Evolutionary conservation across 2,113 vertebrate genomes (phyloP).

Genomic region (Eudyptes chrysolophus): DNA sequence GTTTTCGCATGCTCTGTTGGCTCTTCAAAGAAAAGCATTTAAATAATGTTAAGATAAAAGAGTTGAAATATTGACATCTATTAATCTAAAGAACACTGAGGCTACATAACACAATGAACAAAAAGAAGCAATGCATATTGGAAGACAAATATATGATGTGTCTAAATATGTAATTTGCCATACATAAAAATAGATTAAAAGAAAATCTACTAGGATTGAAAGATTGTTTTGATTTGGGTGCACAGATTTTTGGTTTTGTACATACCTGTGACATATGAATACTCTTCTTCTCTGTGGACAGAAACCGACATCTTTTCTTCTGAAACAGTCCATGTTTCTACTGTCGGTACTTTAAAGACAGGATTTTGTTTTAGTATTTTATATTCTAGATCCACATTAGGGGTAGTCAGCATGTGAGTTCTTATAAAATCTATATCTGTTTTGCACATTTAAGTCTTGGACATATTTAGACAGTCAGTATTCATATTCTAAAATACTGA

Average conservation of each 20-base stretch:
- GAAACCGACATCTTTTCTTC: slow-evolving; percentile 83
- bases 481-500: slow-evolving; percentile 19
- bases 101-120: slow-evolving; percentile 36
- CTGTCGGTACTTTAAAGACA: slow-evolving; percentile 80
- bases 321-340: slow-evolving; percentile 79
- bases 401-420: slow-evolving; percentile 10
- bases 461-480: slow-evolving; percentile 59
- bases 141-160: slow-evolving; percentile 4
- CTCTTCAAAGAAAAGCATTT: slow-evolving; percentile 74
- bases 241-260: slow-evolving; percentile 27
- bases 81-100: slow-evolving; percentile 6
- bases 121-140: slow-evolving; percentile 27
- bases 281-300: slow-evolving; percentile 78
- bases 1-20: slow-evolving; percentile 71
- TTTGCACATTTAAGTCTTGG: not conserved
- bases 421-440: not conserved
- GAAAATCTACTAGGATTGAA: not conserved
- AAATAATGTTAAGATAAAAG: slow-evolving; percentile 23
- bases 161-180: slow-evolving; percentile 33
- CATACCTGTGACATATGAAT: slow-evolving; percentile 79
- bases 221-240: not conserved
- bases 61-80: not conserved
- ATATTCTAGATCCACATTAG: slow-evolving; percentile 40
- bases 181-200: not conserved
- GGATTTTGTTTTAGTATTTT: slow-evolving; percentile 64